Evolutionary conservation across 1,140 invertebrate species (phyloP).

Genomic region (Drosophila sulfurigaster): DNA sequence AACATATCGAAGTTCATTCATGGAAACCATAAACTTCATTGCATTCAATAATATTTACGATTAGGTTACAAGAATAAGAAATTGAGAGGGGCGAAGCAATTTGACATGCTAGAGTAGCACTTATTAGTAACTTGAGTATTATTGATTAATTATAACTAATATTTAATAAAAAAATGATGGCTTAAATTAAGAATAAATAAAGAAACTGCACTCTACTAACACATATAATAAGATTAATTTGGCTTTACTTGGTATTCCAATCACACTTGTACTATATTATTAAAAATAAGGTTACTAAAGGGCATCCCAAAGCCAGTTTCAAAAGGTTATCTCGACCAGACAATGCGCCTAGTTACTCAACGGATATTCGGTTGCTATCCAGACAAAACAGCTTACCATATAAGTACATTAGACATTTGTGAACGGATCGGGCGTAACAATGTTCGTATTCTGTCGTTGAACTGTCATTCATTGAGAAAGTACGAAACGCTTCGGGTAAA

Average conservation of each 20-base stretch:
- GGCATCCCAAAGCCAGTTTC: background rate
- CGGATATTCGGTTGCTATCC: background rate
- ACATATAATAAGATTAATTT: no score
- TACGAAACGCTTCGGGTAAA: constrained; percentile 41
- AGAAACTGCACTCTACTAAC: no score
- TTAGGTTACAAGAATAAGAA: background rate
- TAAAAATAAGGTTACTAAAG: background rate
- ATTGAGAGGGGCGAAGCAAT: background rate
- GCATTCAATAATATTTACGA: constrained; percentile 35
- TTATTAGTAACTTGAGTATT: background rate
- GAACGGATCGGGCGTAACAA: background rate
- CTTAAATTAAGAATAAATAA: no score
- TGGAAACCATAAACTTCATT: constrained; percentile 62
- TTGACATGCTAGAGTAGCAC: background rate
- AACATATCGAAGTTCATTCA: constrained; percentile 41
- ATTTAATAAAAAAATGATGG: no score
- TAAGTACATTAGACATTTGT: constrained; percentile 12
- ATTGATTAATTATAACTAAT: background rate
- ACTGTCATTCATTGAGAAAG: constrained; percentile 42
- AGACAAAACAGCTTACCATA: background rate
- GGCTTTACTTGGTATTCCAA: no score
- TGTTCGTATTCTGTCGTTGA: background rate
- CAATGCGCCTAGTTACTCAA: background rate
- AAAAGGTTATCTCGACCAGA: background rate
- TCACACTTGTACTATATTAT: no score